Percentiles rank a stretch among this genome's conserved stretches.
Conservation (phyloP, 2,113 vertebrate genomes). For the Dipodomys spectabilis region DNA sequence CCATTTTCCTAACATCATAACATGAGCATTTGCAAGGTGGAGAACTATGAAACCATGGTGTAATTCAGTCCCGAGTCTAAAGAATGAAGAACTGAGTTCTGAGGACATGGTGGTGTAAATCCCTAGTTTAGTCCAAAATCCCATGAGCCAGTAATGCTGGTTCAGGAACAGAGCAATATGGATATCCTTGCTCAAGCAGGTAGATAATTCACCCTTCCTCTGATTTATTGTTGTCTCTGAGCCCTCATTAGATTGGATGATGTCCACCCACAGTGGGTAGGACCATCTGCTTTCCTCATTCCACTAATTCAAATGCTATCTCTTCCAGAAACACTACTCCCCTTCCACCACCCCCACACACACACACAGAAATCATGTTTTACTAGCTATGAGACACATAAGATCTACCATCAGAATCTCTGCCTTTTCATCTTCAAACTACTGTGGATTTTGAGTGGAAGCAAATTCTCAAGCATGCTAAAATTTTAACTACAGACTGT, state of each 20-base stretch:
- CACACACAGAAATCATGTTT: background rate
- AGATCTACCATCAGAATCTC: background rate
- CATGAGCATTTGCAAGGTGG: background rate
- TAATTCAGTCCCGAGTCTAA: background rate
- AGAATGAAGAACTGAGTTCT: background rate
- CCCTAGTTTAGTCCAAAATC: background rate
- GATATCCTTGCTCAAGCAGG: background rate
- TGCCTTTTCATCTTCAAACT: constrained; percentile 24
- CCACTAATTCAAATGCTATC: background rate
- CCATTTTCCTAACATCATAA: background rate
- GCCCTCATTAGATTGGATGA: background rate
- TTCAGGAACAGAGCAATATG: background rate
- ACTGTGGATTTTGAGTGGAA: background rate
- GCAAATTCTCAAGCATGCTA: constrained; percentile 2
- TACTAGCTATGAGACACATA: background rate
- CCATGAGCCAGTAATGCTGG: background rate
- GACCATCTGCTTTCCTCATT: too few species aligned
- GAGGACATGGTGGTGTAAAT: too few species aligned
- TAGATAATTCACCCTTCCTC: background rate
- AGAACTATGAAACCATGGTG: background rate
- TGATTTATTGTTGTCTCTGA: background rate
- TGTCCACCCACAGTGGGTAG: background rate
- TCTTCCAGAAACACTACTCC: background rate
- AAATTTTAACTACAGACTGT: background rate
- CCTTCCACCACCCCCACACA: background rate